These are phyloP conservation scores for Drosophila kohkoa DNA, from an alignment of 1,140 invertebrate species.

Conservation along the genomic window DNA sequence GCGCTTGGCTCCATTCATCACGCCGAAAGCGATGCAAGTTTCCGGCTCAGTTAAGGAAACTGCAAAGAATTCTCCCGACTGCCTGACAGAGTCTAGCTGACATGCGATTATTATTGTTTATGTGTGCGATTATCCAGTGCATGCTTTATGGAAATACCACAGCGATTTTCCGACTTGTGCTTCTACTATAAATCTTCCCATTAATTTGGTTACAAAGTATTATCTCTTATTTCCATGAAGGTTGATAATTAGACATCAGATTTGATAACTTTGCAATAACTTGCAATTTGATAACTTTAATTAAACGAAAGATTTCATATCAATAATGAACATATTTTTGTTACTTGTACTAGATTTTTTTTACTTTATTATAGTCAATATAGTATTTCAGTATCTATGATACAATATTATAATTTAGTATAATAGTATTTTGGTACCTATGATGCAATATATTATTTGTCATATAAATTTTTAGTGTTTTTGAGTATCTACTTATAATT, in stretches of 20 bases:
- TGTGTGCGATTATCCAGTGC: slow-evolving; percentile 56
- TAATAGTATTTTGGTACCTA: no score
- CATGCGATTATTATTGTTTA: slow-evolving; percentile 69
- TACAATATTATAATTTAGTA: no score
- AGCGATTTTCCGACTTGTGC: slow-evolving; percentile 6
- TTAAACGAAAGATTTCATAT: no score
- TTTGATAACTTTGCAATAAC: no score
- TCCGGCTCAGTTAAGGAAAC: slow-evolving; percentile 34
- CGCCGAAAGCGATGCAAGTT: slow-evolving; percentile 51
- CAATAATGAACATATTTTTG: no score
- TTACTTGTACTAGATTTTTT: no score
- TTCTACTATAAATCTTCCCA: neutral
- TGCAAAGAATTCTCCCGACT: slow-evolving; percentile 18
- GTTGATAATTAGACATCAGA: neutral
- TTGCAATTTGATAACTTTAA: no score
- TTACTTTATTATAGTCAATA: no score
- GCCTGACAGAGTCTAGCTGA: slow-evolving; percentile 15
- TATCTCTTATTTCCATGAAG: neutral
- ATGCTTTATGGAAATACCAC: slow-evolving; percentile 28
- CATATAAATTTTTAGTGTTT: no score
- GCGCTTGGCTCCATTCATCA: slow-evolving; percentile 61
- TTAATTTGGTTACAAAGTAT: neutral
- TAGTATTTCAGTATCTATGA: no score
- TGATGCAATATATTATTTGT: no score
- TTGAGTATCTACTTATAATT: no score